Conservation (phyloP, 1,140 invertebrate species). For the Euwallacea similis region DNA sequence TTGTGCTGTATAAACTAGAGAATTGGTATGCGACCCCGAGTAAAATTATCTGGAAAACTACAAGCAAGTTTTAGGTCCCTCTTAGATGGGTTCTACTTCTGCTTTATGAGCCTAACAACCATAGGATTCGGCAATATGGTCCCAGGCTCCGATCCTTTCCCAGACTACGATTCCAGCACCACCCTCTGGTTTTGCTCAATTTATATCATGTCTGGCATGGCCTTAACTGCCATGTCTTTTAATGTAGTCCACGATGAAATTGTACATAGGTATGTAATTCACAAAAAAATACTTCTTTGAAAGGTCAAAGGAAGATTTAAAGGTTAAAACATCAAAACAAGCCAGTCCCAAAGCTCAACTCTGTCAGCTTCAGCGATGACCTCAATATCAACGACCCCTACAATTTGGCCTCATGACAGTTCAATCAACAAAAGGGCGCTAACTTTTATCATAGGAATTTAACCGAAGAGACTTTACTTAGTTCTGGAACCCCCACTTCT, state of each 20-base stretch:
- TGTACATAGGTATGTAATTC: constrained; percentile 61
- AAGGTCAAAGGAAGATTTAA: not conserved
- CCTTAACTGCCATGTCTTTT: constrained; percentile 86
- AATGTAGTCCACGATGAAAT: constrained; percentile 95
- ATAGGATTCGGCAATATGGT: constrained; percentile 91
- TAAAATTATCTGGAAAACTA: not conserved
- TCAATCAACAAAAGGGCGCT: constrained; percentile 54
- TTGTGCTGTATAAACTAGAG: constrained; percentile 83
- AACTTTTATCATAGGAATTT: constrained; percentile 65
- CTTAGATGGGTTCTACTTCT: constrained; percentile 91
- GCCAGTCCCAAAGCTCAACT: constrained; percentile 53
- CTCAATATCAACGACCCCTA: constrained; percentile 60
- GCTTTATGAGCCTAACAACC: constrained; percentile 91
- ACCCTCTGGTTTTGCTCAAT: constrained; percentile 90
- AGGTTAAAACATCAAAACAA: constrained; percentile 62
- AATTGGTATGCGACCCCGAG: constrained; percentile 61
- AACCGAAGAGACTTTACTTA: constrained; percentile 66
- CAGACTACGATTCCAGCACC: constrained; percentile 63
- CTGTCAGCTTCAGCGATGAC: constrained; percentile 58
- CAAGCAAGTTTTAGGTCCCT: constrained; percentile 56
- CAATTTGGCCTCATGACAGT: constrained; percentile 68
- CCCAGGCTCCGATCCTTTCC: constrained; percentile 68
- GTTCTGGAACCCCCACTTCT: constrained; percentile 62
- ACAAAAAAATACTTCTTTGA: not conserved
- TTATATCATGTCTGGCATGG: constrained; percentile 94